Evolutionary conservation across 1,140 invertebrate genomes (phyloP).

Genomic region (Cyclina sinensis): DNA sequence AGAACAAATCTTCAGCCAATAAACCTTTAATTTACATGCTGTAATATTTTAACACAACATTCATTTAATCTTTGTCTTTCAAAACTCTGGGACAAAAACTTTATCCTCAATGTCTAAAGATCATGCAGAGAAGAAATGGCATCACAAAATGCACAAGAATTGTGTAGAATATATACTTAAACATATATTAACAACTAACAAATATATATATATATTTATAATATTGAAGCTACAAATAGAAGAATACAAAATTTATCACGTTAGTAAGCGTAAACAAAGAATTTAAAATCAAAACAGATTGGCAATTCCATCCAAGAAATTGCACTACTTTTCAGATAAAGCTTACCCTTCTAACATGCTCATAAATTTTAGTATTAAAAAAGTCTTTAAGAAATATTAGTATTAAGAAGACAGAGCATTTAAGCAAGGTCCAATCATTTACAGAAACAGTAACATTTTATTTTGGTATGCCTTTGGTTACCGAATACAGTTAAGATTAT

Average conservation of each 20-base stretch:
- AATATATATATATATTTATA: constrained; percentile 50
- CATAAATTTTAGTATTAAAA: too few species aligned
- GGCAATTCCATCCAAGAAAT: background rate
- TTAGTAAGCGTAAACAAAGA: background rate
- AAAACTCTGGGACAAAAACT: too few species aligned
- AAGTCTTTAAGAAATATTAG: too few species aligned
- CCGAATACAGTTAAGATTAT: too few species aligned
- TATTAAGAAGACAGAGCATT: too few species aligned
- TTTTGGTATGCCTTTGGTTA: too few species aligned
- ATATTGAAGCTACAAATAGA: constrained; percentile 37
- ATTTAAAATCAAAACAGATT: background rate
- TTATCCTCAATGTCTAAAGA: background rate
- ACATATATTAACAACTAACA: constrained; percentile 43
- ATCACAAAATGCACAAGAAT: constrained; percentile 31
- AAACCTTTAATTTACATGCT: too few species aligned
- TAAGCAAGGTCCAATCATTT: too few species aligned
- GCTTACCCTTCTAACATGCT: background rate
- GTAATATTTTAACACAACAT: too few species aligned
- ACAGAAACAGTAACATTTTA: too few species aligned
- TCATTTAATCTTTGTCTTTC: too few species aligned
- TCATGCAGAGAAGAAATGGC: background rate
- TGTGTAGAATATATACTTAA: constrained; percentile 48
- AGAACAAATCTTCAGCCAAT: too few species aligned
- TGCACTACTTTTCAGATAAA: background rate
- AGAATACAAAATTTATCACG: constrained; percentile 26